These are phyloP conservation scores for Pygathrix nemaeus DNA, from an alignment of 2,113 vertebrate species.

Conservation along the genomic window DNA sequence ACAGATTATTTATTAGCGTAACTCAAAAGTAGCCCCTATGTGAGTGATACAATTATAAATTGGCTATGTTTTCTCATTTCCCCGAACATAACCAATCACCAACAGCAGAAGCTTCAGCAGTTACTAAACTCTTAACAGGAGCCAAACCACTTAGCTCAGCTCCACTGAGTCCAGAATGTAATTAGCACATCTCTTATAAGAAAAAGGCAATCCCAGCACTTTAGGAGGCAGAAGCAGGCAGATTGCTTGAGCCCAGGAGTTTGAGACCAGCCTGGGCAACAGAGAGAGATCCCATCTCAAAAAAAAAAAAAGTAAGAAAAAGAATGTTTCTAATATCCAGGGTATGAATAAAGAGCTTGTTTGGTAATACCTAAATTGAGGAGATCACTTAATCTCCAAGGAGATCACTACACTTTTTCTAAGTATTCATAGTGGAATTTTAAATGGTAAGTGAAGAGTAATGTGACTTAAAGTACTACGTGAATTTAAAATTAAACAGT, in stretches of 20 bases:
- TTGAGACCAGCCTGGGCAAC: too few relatives aligned
- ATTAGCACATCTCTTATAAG: not conserved
- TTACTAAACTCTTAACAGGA: not conserved
- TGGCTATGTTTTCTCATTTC: not conserved
- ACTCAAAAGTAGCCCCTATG: not conserved
- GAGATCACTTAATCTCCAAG: not conserved
- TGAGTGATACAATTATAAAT: conserved; percentile 9
- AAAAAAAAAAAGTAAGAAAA: not conserved
- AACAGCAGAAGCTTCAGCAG: not conserved
- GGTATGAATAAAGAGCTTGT: not conserved
- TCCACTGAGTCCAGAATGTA: not conserved
- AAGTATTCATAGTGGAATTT: not conserved
- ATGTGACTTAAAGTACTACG: not conserved
- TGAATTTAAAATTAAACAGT: not conserved
- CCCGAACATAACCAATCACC: not conserved
- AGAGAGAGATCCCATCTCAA: too few relatives aligned
- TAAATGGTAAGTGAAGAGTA: not conserved
- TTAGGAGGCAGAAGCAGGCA: too few relatives aligned
- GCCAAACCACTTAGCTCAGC: not conserved
- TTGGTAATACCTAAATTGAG: conserved; percentile 9
- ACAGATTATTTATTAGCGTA: not conserved
- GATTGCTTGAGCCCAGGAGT: too few relatives aligned
- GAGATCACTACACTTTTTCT: not conserved
- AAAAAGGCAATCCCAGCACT: too few relatives aligned
- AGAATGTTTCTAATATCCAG: not conserved